Base-by-base conservation (phyloP, 2,888 invertebrate species). In the Orthosia cruda region DNA sequence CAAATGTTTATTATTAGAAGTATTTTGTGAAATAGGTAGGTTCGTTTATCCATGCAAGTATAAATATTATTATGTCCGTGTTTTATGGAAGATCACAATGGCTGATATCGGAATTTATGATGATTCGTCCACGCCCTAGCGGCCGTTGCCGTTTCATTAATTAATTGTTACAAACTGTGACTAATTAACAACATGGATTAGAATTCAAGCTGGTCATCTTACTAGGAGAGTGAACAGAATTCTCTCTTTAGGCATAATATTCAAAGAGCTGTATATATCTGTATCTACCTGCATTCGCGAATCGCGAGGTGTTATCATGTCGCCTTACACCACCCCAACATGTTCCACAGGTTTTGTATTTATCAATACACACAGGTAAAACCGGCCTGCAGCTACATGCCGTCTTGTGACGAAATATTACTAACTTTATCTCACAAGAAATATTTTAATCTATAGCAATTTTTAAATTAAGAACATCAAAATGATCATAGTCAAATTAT, bases 281-380 rank as follows among this genome's bases (percentile, higher is more conserved):
- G 59, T 64, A 50, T 23, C 20, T 45, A 50, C 26, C 20, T 45
- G 18, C 50, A 66, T 78, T 78, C 52, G 59, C 59, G 63, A 62
- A 74, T 67, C 26, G 85, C 69, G 49, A 73, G 63, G 69, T 80
- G 61, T 82, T 84, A 83, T 79, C 74, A 71, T 71, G 74, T 69
- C 80, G 71, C 65, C 45, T 61, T 58, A 71, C 63, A 73, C 84
- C 66, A 77, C 62, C 40, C 64, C 61, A 81, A 84, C 85, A 74
- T 80, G 85, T 84, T 85, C 32, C 73, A 65, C 85, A 70, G 86
- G 85, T 84, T 84, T 71, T 59, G 71, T 71, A 70, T 85, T 84
- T 84, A 82, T 84, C 83, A 75, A 77, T 61, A 75, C 70, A 49
- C 61, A 45, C 73, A 69, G 71, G 79, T 76, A 71, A 74, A 77